These are phyloP conservation scores for Aurelia coerulea DNA, from an alignment of 30 jellyfish, hydroid and myxozoan genomes.

Conservation along the genomic window DNA sequence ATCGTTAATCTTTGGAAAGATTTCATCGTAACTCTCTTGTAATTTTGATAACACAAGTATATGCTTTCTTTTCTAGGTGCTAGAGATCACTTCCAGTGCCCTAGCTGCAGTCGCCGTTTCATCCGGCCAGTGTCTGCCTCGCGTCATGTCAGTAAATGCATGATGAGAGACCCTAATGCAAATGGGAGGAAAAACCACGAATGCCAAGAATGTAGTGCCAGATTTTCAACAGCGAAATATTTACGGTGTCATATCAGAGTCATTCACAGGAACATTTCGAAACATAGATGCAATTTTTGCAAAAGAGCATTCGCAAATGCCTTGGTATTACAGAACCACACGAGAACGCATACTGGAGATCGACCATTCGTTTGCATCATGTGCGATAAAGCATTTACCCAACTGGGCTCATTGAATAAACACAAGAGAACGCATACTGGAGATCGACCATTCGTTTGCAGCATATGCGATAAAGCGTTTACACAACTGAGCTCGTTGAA, in stretches of 20 bases:
- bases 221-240: constrained; percentile 17
- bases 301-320: constrained; percentile 55
- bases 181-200: constrained; percentile 11
- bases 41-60: too few species aligned
- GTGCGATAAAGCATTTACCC: constrained; percentile 51
- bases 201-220: constrained; percentile 44
- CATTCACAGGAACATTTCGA: constrained; percentile 36
- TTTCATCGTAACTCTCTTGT: neutral
- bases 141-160: neutral
- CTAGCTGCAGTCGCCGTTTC: neutral
- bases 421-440: neutral
- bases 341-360: neutral
- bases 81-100: neutral
- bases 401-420: constrained; percentile 40
- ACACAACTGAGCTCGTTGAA: too few species aligned
- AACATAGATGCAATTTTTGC: constrained; percentile 46
- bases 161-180: neutral
- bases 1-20: too few species aligned
- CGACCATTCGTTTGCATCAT: constrained; percentile 41
- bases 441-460: too few species aligned
- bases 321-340: constrained; percentile 36
- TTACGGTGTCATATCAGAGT: constrained; percentile 48
- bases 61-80: too few species aligned
- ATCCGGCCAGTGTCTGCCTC: neutral
- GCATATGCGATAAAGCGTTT: too few species aligned